These are phyloP conservation scores for Plebejus melissa DNA, from an alignment of 2,888 invertebrate genomes.

Conservation along the genomic window DNA sequence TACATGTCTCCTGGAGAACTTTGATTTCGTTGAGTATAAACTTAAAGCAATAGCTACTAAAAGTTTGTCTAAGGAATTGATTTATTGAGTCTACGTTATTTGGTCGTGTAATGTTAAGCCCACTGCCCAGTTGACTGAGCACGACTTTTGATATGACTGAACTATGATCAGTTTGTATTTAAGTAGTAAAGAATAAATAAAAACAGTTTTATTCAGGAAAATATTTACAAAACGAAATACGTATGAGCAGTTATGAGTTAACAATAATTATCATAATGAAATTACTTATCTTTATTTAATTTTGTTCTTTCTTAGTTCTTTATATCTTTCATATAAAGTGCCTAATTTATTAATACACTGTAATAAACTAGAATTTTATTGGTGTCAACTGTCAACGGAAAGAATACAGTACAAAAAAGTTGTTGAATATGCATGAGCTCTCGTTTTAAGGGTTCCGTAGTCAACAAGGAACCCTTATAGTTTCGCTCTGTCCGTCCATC, in stretches of 20 bases:
- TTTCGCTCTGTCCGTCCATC: too few species aligned
- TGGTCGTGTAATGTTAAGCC: background rate
- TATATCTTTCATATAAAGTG: background rate
- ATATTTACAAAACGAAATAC: too few species aligned
- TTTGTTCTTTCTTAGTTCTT: background rate
- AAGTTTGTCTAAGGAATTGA: background rate
- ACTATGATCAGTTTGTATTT: too few species aligned
- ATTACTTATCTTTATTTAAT: too few species aligned
- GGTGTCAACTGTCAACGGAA: conserved; percentile 23
- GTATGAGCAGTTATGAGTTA: too few species aligned
- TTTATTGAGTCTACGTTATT: background rate
- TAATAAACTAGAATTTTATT: background rate
- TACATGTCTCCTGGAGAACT: background rate
- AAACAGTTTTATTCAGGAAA: too few species aligned
- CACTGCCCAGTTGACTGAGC: too few species aligned
- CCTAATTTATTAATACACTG: background rate
- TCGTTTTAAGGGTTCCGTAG: background rate
- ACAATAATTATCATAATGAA: too few species aligned
- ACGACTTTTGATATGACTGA: too few species aligned
- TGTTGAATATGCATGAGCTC: conserved; percentile 1
- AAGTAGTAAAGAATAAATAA: too few species aligned
- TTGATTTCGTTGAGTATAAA: conserved; percentile 3
- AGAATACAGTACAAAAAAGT: conserved; percentile 8
- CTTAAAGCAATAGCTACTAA: background rate
- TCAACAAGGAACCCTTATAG: too few species aligned